Percentiles rank a stretch among this genome's conserved stretches.
These are phyloP conservation scores for Sylvilagus bachmani DNA, from an alignment of 2,113 vertebrate species.

Conservation along the genomic window DNA sequence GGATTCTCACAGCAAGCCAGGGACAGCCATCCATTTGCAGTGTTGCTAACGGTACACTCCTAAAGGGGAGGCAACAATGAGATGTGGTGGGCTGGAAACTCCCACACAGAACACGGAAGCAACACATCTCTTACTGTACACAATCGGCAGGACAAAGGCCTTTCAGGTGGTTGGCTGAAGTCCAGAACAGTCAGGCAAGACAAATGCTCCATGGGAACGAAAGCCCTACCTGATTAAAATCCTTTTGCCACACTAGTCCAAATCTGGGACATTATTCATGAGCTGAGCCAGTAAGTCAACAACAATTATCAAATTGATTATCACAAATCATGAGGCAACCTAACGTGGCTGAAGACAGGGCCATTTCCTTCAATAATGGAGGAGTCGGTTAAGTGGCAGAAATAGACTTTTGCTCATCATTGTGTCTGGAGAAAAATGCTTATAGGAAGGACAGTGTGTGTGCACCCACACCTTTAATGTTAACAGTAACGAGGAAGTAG, in stretches of 20 bases:
- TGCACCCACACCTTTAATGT: background rate
- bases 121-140: background rate
- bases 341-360: constrained; percentile 26
- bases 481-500: background rate
- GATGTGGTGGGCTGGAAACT: constrained; percentile 41
- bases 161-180: constrained; percentile 64
- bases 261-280: constrained; percentile 62
- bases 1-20: constrained; percentile 47
- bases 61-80: constrained; percentile 49
- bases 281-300: constrained; percentile 68
- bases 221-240: constrained; percentile 73
- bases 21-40: constrained; percentile 39
- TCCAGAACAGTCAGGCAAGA: constrained; percentile 77
- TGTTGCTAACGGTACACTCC: background rate
- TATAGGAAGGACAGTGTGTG: background rate
- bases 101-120: background rate
- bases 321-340: constrained; percentile 46
- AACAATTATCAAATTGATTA: constrained; percentile 75
- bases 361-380: background rate
- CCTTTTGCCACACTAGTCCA: constrained; percentile 59
- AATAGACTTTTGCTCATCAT: background rate
- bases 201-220: constrained; percentile 71
- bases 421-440: background rate
- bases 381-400: constrained; percentile 1
- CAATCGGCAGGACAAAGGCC: constrained; percentile 12